phyloP scores from a whole-genome alignment of 2,797 vertebrate genomes.

The Echeneis naucrates region DNA sequence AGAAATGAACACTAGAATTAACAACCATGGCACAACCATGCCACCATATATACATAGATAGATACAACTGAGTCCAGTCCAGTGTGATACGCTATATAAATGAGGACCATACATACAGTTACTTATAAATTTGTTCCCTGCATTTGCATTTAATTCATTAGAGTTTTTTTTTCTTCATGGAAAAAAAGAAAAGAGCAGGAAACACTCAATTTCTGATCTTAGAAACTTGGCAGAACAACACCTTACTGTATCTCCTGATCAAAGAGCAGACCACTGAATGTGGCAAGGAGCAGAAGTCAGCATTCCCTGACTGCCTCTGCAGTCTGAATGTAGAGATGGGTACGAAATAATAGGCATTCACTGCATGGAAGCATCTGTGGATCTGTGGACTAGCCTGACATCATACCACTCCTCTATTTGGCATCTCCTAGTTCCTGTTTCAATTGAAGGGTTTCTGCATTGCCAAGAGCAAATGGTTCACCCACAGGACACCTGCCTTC shows the following conservation, averaged over 20 bases:
- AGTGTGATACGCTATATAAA: too few species aligned
- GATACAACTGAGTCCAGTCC: too few species aligned
- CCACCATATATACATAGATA: too few species aligned
- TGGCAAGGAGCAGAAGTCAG: conserved; percentile 11
- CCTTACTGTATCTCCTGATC: conserved; percentile 47
- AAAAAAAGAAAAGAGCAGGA: background rate
- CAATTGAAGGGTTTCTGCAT: conserved; percentile 77
- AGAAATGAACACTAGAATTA: too few species aligned
- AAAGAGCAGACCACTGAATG: conserved; percentile 32
- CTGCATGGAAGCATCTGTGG: conserved; percentile 37
- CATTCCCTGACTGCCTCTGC: conserved; percentile 18
- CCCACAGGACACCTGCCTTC: conserved; percentile 80
- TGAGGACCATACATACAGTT: too few species aligned
- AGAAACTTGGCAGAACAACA: too few species aligned
- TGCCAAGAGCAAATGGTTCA: conserved; percentile 79
- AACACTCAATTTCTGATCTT: conserved; percentile 66
- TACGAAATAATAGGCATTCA: conserved; percentile 49
- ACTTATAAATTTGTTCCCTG: background rate
- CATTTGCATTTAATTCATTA: background rate
- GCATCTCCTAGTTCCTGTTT: conserved; percentile 72
- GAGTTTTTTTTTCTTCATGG: too few species aligned
- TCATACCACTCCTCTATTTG: conserved; percentile 60
- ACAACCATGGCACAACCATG: too few species aligned
- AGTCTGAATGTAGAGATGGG: conserved; percentile 24
- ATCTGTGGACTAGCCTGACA: conserved; percentile 53